These are phyloP conservation scores for Amphimedon queenslandica DNA, from an alignment of 37 sponge, comb jelly and placozoan species.

Conservation along the genomic window DNA sequence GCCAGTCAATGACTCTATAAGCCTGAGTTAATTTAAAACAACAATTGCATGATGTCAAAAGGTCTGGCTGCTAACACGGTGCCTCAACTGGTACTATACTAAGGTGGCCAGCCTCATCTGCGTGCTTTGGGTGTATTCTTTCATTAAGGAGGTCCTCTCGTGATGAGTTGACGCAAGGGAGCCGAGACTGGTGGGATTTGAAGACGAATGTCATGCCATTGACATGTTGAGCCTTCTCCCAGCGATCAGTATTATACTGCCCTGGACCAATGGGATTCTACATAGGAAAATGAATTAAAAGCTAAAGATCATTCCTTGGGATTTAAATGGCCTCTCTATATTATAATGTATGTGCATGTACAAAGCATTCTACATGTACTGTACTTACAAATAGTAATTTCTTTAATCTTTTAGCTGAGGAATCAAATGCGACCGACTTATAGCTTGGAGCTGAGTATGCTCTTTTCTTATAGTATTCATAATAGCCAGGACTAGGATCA, in stretches of 20 bases:
- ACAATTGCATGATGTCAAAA: no score
- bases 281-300: background rate
- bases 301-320: no score
- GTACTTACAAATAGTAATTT: slow-evolving; percentile 10
- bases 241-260: slow-evolving; percentile 68
- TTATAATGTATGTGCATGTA: no score
- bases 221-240: slow-evolving; percentile 42
- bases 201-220: slow-evolving; percentile 72
- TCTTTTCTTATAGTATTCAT: slow-evolving; percentile 7
- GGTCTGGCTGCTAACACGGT: no score
- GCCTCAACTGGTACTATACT: background rate
- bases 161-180: slow-evolving; percentile 59
- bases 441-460: slow-evolving; percentile 26
- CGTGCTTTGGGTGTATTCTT: slow-evolving; percentile 41
- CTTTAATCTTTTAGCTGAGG: slow-evolving; percentile 39
- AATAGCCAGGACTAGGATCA: slow-evolving; percentile 80
- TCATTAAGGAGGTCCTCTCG: slow-evolving; percentile 71
- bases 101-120: background rate
- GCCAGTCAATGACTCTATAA: no score
- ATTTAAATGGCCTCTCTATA: no score
- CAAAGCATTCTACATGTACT: no score
- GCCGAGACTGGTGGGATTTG: slow-evolving; percentile 49
- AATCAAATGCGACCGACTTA: slow-evolving; percentile 39
- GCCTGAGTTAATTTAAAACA: no score
- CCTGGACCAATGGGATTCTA: slow-evolving; percentile 81